phyloP scores from a whole-genome alignment of 2,888 invertebrate genomes.

The Kryphioiulus occultus region DNA sequence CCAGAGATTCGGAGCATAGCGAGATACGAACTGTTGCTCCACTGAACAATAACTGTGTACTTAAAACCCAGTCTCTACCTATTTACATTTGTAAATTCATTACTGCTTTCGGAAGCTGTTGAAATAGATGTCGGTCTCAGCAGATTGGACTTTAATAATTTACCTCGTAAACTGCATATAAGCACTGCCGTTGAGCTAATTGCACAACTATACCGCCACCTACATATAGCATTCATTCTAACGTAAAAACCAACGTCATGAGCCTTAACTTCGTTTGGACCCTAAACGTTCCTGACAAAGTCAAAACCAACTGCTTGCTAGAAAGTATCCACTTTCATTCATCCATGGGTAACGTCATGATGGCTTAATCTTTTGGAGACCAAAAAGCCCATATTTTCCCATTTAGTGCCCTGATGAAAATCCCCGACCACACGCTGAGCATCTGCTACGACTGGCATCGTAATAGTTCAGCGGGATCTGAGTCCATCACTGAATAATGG shows the following conservation, averaged over 20 bases:
- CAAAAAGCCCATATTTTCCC: slow-evolving; percentile 13
- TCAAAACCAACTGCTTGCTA: background rate
- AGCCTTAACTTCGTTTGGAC: background rate
- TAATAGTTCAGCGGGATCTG: slow-evolving; percentile 23
- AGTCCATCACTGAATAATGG: background rate
- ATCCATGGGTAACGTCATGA: background rate
- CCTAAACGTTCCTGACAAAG: background rate
- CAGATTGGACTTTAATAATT: background rate
- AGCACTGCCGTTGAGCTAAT: background rate
- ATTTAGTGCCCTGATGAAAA: slow-evolving; percentile 23
- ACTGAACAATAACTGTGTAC: too few relatives aligned
- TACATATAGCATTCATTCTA: background rate
- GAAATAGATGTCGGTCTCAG: too few relatives aligned
- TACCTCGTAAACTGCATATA: too few relatives aligned
- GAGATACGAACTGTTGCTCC: too few relatives aligned
- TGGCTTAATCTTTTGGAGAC: background rate
- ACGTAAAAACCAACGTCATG: background rate
- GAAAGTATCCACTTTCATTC: background rate
- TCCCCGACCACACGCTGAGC: slow-evolving; percentile 23
- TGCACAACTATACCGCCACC: background rate
- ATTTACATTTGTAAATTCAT: too few relatives aligned
- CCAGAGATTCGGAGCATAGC: too few relatives aligned
- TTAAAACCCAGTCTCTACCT: too few relatives aligned
- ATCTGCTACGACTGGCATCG: slow-evolving; percentile 2
- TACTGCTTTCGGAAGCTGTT: too few relatives aligned